A percentile compares a stretch with the other conserved stretches of the same genome.
These are phyloP conservation scores for Charaxes varanes DNA, from an alignment of 1,140 invertebrate species.

Conservation along the genomic window DNA sequence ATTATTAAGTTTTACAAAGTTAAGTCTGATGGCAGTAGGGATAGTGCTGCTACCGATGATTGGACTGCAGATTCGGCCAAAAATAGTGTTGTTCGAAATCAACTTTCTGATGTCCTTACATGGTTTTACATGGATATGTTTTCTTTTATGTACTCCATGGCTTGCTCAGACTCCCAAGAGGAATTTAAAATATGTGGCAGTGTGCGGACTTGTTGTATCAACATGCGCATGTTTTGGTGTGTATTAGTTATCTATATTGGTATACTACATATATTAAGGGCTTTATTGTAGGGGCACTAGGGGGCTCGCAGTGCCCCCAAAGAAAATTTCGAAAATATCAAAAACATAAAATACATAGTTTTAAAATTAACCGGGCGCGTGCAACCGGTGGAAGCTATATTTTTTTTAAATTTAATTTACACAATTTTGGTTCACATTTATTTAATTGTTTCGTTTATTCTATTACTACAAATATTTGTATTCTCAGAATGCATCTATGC, in stretches of 20 bases:
- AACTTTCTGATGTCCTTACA: conserved; percentile 61
- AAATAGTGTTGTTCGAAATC: conserved; percentile 47
- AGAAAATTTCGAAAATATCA: no score
- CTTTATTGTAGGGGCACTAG: no score
- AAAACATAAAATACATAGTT: no score
- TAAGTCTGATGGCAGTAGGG: conserved; percentile 47
- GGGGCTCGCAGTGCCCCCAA: no score
- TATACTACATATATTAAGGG: no score
- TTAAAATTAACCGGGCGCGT: no score
- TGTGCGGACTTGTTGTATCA: conserved; percentile 49
- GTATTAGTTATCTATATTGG: conserved; percentile 14
- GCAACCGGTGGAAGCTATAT: no score
- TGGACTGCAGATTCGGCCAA: conserved; percentile 43
- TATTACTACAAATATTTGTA: no score
- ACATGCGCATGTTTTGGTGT: conserved; percentile 60
- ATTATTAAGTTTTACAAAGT: conserved; percentile 47
- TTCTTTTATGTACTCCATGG: conserved; percentile 61
- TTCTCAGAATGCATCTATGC: no score
- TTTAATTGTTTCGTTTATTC: no score
- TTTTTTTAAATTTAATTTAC: no score
- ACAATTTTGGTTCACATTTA: no score
- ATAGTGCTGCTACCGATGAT: conserved; percentile 53
- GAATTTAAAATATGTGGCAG: conserved; percentile 61
- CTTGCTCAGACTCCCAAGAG: conserved; percentile 60
- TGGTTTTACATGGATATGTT: conserved; percentile 64